Evolutionary conservation across 1,140 invertebrate species (phyloP), one percentile per base, ranked within the genome.

Genomic region (Mya arenaria): DNA sequence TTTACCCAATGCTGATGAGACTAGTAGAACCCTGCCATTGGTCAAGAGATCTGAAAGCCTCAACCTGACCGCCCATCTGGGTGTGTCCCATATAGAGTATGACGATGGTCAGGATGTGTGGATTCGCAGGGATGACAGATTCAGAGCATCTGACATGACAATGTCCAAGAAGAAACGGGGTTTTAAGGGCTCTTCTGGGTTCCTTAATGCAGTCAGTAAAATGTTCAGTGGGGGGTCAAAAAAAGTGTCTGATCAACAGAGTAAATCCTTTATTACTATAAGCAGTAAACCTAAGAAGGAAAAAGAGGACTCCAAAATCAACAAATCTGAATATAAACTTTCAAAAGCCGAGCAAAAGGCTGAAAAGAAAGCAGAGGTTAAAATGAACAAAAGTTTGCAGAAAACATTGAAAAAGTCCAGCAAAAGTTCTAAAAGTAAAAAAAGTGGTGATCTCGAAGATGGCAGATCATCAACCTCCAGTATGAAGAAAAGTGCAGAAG

Each of bases 1-100:
- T 8, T 72, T 91, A 10, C 90, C 89, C 28, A 88, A 91, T 81
- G 89, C 89, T 8, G 89, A 91, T 48, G 89, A 90, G 39, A 90
- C 89, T 0, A 89, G 88, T 66, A 81, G 86, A 23, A 88, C 89
- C 15, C 78, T 89, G 71, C 71, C 79, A n/a, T 28, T 82, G 34
- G 73, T 62, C 15, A 84, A 84, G 55, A 25, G 74, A 56, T 71
- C 82, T n/a, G 82, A 84, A 32, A 78, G 74, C 68, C 32, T 72
- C 15, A 62, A 83, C 68, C 55, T 75, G 44, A 55, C 63, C 36
- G 34, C 60, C 0, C 63, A 66, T 17, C 15, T 68, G 48, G 60
- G 55, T n/a, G 81, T 77, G 39, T 85, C 73, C 48, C 62, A 86
- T 32, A 56, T 72, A n/a, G 80, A 80, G 41, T 91, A 93, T n/a